Evolutionary conservation across 2,888 invertebrate species (phyloP).

Genomic region (Agonopterix alstromeriana): DNA sequence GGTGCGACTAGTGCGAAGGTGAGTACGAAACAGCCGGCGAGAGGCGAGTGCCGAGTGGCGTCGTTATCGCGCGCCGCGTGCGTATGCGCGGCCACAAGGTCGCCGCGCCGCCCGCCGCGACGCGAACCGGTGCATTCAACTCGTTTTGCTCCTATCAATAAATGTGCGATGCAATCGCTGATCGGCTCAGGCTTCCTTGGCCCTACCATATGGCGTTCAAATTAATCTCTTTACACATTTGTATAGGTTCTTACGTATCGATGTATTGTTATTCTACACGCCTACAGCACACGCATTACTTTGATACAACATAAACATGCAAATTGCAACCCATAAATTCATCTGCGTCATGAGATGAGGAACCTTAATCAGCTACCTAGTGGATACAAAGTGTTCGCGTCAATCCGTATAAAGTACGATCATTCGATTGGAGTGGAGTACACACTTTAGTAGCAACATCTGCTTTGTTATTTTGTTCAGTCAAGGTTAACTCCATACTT

Average conservation of each 20-base stretch:
- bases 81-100: constrained; percentile 53
- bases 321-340: too few species aligned
- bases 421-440: constrained; percentile 7
- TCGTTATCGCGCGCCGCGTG: constrained; percentile 37
- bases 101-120: constrained; percentile 29
- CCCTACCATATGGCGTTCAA: not conserved
- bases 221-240: too few species aligned
- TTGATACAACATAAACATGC: too few species aligned
- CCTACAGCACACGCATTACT: too few species aligned
- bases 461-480: constrained; percentile 41
- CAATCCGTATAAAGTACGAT: too few species aligned
- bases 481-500: not conserved
- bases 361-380: too few species aligned
- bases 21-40: constrained; percentile 35
- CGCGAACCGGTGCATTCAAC: constrained; percentile 61
- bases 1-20: constrained; percentile 51
- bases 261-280: not conserved
- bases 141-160: constrained; percentile 35
- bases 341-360: too few species aligned
- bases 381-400: too few species aligned
- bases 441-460: constrained; percentile 34
- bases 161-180: constrained; percentile 12
- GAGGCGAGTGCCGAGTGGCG: constrained; percentile 26
- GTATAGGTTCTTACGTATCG: not conserved
- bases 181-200: constrained; percentile 5